Percentiles rank a stretch among this genome's conserved stretches.
phyloP scores from a whole-genome alignment of 2,888 invertebrate genomes.

The Trichacis sp. region DNA sequence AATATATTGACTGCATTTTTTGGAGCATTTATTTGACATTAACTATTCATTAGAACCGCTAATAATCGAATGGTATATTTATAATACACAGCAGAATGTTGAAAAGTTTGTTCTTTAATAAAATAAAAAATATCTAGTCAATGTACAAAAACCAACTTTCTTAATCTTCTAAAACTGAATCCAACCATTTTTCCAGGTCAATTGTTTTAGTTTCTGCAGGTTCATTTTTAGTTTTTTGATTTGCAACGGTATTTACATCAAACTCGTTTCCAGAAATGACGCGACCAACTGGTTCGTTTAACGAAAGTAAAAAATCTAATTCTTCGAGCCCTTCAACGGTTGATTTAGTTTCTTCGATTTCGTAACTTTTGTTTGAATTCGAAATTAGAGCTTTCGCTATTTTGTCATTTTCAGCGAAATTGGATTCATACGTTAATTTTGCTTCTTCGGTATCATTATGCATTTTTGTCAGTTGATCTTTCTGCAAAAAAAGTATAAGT shows the following conservation, averaged over 20 bases:
- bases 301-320: conserved; percentile 57
- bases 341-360: conserved; percentile 4
- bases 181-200: conserved; percentile 63
- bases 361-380: neutral
- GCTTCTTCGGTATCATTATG: conserved; percentile 44
- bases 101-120: conserved; percentile 4
- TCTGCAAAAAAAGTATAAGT: no score
- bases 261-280: conserved; percentile 16
- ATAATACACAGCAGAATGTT: neutral
- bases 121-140: conserved; percentile 10
- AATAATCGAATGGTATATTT: neutral
- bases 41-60: neutral
- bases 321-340: conserved; percentile 45
- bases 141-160: neutral
- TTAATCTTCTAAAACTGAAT: conserved; percentile 58
- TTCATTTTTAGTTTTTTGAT: conserved; percentile 27
- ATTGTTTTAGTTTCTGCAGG: conserved; percentile 48
- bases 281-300: conserved; percentile 51
- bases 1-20: conserved; percentile 1
- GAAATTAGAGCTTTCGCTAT: neutral
- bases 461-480: conserved; percentile 54
- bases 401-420: conserved; percentile 5
- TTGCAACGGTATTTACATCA: conserved; percentile 30
- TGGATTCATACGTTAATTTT: conserved; percentile 28
- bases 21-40: conserved; percentile 6